These are phyloP conservation scores for Neoaliturus tenellus DNA, from an alignment of 2,888 invertebrate species.

Conservation along the genomic window DNA sequence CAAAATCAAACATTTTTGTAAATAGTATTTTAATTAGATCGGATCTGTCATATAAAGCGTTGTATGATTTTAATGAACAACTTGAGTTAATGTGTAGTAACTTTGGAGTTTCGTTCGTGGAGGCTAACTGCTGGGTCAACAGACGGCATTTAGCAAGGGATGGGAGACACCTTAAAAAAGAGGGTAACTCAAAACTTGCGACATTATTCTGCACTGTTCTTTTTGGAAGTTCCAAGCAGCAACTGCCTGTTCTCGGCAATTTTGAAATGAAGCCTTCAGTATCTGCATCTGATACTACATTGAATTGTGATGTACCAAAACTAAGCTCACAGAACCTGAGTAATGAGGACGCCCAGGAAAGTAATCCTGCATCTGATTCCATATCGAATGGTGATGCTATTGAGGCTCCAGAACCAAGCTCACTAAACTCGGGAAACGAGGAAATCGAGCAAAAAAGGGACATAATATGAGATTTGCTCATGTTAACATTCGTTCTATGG, in stretches of 20 bases:
- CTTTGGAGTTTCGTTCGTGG: not conserved
- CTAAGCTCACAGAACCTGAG: too few relatives aligned
- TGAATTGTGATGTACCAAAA: too few relatives aligned
- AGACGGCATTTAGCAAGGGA: not conserved
- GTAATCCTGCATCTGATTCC: too few relatives aligned
- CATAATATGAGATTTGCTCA: not conserved
- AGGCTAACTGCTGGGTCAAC: slow-evolving; percentile 5
- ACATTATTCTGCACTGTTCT: not conserved
- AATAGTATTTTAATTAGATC: not conserved
- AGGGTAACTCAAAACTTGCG: not conserved
- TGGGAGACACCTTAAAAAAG: not conserved
- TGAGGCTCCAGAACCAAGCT: too few relatives aligned
- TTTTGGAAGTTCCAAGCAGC: too few relatives aligned
- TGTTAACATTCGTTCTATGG: not conserved
- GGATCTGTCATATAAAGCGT: not conserved
- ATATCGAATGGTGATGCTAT: too few relatives aligned
- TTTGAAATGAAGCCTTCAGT: too few relatives aligned
- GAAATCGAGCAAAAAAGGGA: not conserved
- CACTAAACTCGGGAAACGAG: not conserved
- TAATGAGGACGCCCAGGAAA: too few relatives aligned
- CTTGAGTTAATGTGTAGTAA: slow-evolving; percentile 8
- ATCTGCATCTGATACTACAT: too few relatives aligned
- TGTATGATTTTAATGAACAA: slow-evolving; percentile 9
- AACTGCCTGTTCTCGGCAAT: too few relatives aligned
- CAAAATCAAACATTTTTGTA: not conserved